Conservation (phyloP, 2,797 vertebrate species). For the Sorex maritimensis region DNA sequence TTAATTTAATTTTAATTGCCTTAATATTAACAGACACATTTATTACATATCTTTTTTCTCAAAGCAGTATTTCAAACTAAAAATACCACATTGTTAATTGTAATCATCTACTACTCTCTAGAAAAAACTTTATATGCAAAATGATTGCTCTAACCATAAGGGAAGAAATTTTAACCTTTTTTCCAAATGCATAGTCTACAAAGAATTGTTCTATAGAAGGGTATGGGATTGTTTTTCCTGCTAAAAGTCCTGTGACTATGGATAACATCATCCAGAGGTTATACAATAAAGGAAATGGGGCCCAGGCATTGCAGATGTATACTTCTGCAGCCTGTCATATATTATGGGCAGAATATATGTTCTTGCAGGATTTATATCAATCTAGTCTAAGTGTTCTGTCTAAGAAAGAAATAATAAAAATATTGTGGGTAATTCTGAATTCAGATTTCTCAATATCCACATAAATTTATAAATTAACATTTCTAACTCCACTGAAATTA, state of each 20-base stretch:
- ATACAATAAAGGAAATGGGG: too few species aligned
- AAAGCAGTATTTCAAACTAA: background rate
- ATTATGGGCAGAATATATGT: too few species aligned
- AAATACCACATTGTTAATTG: background rate
- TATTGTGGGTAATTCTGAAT: background rate
- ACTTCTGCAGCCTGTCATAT: too few species aligned
- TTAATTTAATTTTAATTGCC: conserved; percentile 2
- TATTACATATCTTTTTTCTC: too few species aligned
- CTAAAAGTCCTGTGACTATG: too few species aligned
- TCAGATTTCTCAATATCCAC: background rate
- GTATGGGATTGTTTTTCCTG: too few species aligned
- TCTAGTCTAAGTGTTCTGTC: too few species aligned
- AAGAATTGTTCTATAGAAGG: background rate
- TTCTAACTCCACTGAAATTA: background rate
- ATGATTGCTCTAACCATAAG: background rate
- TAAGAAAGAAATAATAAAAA: background rate
- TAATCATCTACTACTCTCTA: background rate
- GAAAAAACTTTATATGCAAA: background rate
- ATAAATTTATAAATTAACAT: conserved; percentile 11
- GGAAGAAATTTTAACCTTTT: background rate
- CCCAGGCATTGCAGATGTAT: too few species aligned
- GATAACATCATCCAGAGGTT: too few species aligned
- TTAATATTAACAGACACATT: too few species aligned
- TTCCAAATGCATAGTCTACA: background rate
- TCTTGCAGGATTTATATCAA: too few species aligned